Conservation (phyloP, 2,888 invertebrate species). For the Aspidiotus destructor region DNA sequence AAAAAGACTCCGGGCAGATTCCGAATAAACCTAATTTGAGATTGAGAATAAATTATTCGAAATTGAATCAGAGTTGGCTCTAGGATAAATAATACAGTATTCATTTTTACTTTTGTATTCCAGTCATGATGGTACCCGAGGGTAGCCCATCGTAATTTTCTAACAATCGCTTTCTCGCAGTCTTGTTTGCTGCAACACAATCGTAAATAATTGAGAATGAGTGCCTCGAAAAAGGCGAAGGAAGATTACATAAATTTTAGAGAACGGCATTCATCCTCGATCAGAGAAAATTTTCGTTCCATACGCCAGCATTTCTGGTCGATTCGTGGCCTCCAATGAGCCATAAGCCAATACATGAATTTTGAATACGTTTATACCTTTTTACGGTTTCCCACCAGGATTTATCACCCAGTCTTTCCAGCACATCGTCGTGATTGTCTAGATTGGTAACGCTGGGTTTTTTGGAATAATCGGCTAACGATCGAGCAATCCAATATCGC, state of each 20-base stretch:
- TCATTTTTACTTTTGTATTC: constrained; percentile 72
- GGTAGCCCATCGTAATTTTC: constrained; percentile 81
- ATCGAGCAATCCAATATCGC: constrained; percentile 70
- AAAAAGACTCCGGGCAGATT: constrained; percentile 56
- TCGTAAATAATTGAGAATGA: not conserved
- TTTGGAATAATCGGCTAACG: constrained; percentile 64
- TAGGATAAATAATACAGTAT: constrained; percentile 12
- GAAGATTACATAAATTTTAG: not conserved
- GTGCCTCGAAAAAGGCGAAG: not conserved
- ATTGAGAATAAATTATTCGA: constrained; percentile 26
- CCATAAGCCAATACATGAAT: not conserved
- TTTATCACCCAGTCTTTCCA: constrained; percentile 42
- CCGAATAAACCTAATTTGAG: constrained; percentile 55
- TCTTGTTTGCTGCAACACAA: not conserved
- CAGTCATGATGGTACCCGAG: constrained; percentile 97
- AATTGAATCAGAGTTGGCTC: constrained; percentile 22
- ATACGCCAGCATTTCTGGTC: too few relatives aligned
- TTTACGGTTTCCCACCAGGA: constrained; percentile 58
- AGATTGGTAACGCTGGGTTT: constrained; percentile 63
- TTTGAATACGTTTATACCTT: constrained; percentile 40
- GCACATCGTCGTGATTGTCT: constrained; percentile 45
- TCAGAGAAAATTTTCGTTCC: not conserved
- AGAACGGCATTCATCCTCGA: not conserved
- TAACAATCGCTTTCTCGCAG: constrained; percentile 35
- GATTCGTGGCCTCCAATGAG: too few relatives aligned